Conservation (phyloP, 2,888 invertebrate species). For the Tachystola acroxantha region DNA sequence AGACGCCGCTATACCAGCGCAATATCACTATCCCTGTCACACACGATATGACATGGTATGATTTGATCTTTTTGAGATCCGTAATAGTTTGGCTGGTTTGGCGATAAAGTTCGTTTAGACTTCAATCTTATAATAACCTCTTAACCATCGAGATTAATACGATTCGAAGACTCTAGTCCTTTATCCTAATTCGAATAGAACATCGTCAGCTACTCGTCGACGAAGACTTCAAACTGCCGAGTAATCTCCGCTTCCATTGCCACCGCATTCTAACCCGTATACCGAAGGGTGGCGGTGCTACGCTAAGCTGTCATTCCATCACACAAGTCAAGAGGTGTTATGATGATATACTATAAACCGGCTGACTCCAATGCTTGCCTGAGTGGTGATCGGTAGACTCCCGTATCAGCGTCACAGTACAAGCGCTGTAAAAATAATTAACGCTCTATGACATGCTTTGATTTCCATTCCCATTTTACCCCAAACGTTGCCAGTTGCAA, state of each 20-base stretch:
- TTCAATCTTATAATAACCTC: too few relatives aligned
- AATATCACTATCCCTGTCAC: too few relatives aligned
- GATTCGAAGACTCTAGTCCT: too few relatives aligned
- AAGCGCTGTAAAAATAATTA: slow-evolving; percentile 87
- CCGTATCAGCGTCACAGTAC: slow-evolving; percentile 84
- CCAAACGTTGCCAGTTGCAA: too few relatives aligned
- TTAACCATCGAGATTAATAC: too few relatives aligned
- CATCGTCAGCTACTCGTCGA: too few relatives aligned
- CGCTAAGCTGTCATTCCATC: slow-evolving; percentile 72
- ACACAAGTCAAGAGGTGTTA: slow-evolving; percentile 73
- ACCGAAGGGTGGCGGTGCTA: slow-evolving; percentile 42
- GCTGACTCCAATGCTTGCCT: slow-evolving; percentile 84
- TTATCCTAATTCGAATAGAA: too few relatives aligned
- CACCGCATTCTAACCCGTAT: slow-evolving; percentile 1
- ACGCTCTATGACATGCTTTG: slow-evolving; percentile 70
- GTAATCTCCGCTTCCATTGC: background rate
- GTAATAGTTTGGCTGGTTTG: too few relatives aligned
- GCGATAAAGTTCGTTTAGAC: too few relatives aligned
- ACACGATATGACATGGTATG: too few relatives aligned
- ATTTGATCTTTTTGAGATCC: too few relatives aligned
- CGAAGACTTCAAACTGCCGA: slow-evolving; percentile 5
- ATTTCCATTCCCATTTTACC: slow-evolving; percentile 34
- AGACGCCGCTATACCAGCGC: too few relatives aligned
- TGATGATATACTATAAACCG: slow-evolving; percentile 75
- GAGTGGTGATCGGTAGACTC: slow-evolving; percentile 86